Percentiles rank a stretch among this genome's conserved stretches.
phyloP scores from a whole-genome alignment of 2,797 vertebrate genomes.

The Cirrhinus molitorella region DNA sequence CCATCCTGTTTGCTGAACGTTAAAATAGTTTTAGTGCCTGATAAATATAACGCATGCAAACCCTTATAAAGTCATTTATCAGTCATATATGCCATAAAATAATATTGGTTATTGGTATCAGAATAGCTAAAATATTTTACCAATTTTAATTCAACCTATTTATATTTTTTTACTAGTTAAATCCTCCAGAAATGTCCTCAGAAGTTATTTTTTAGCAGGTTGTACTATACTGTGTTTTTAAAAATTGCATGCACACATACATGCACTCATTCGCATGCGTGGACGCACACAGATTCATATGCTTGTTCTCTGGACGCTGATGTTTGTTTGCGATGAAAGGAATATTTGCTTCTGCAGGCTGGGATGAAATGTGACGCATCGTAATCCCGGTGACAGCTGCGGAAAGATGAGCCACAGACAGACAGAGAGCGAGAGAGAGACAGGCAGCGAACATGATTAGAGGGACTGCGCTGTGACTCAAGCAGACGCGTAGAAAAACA shows the following conservation, averaged over 20 bases:
- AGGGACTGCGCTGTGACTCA: conserved; percentile 34
- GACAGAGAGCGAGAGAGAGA: conserved; percentile 24
- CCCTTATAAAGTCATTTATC: not conserved
- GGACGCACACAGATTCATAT: not conserved
- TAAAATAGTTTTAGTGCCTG: not conserved
- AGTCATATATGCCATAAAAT: not conserved
- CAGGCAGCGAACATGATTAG: conserved; percentile 16
- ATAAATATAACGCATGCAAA: conserved; percentile 2
- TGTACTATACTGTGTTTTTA: not conserved
- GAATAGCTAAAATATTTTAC: not conserved
- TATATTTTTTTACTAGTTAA: not conserved
- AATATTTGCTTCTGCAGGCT: conserved; percentile 45
- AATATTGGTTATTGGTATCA: not conserved
- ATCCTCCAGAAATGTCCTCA: not conserved
- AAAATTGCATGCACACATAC: not conserved
- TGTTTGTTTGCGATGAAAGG: conserved; percentile 39
- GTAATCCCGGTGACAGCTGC: conserved; percentile 75
- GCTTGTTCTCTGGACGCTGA: conserved; percentile 31
- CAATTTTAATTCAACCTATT: not conserved
- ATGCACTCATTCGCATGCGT: not conserved
- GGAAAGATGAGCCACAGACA: conserved; percentile 72
- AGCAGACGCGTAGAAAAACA: conserved; percentile 19
- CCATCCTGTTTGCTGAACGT: not conserved
- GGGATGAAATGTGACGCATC: conserved; percentile 53
- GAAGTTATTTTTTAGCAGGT: not conserved